Base-by-base conservation (phyloP, 1,140 invertebrate genomes). In the Drosophila sturtevanti region DNA sequence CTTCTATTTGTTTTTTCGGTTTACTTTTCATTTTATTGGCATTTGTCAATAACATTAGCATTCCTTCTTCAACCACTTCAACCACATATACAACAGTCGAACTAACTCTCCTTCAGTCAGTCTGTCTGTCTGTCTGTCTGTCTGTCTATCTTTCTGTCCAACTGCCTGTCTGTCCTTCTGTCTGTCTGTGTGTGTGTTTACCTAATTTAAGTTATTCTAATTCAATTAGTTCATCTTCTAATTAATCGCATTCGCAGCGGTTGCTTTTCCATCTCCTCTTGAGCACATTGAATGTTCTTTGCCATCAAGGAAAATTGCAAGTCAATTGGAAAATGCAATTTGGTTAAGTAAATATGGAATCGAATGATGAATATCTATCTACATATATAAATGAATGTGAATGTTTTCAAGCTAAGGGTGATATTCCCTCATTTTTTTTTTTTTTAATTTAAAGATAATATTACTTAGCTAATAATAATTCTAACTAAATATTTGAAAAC, bases 151-250 rank as follows among this genome's bases (percentile, higher is more conserved):
- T n/a, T n/a, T n/a, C n/a, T n/a, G n/a, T n/a, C n/a, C n/a, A n/a
- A n/a, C n/a, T n/a, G n/a, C n/a, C n/a, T n/a, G n/a, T n/a, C 38
- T 14, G 38, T 14, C 38, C 16, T 4, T 6, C 38, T 14, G 38
- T 14, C 38, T 41, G 38, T 4, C 35, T 52, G 51, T 58, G 38
- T 44, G 69, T 67, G 62, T 89, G 84, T 89, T 89, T 89, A 89
- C 80, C 68, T 84, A 89, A 89, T 89, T 80, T 84, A 84, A 89
- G 84, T 89, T 89, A 89, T 89, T 84, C 85, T 82, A 89, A 89
- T 89, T 89, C 84, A 89, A 89, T 89, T 89, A 84, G 77, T 77
- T 78, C 77, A 65, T 63, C 80, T 77, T 80, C 77, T 80, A 89
- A 86, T 86, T 86, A 86, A 89, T 89, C 77, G 72, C 16, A 66